Evolutionary conservation across 2,888 invertebrate species (phyloP).

Genomic region (Galeruca laticollis): DNA sequence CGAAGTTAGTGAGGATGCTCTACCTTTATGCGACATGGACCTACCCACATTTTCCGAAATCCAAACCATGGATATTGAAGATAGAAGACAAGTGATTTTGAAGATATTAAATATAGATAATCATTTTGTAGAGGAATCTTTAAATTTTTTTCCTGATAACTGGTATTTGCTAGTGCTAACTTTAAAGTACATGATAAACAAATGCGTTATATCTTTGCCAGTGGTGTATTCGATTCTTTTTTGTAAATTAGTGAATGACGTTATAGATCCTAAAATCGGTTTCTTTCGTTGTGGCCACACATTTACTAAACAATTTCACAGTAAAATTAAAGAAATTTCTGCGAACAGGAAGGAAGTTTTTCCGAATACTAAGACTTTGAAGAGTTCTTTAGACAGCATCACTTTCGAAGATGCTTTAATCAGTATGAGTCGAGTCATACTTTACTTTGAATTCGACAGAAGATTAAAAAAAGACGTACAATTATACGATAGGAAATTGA

Average conservation of each 20-base stretch:
- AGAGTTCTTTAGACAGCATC: conserved; percentile 68
- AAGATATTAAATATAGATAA: conserved; percentile 38
- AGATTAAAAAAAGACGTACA: conserved; percentile 66
- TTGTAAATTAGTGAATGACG: conserved; percentile 71
- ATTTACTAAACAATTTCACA: conserved; percentile 37
- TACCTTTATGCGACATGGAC: conserved; percentile 44
- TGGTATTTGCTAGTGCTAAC: conserved; percentile 73
- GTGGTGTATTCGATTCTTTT: conserved; percentile 73
- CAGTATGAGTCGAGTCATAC: conserved; percentile 70
- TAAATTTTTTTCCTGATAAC: conserved; percentile 69
- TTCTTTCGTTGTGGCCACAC: conserved; percentile 62
- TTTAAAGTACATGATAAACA: conserved; percentile 72
- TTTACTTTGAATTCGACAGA: conserved; percentile 71
- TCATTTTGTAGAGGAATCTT: conserved; percentile 15
- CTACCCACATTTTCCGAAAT: conserved; percentile 63
- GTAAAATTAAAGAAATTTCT: not conserved
- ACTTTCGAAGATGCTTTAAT: conserved; percentile 71
- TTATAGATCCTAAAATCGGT: conserved; percentile 72
- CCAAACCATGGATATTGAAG: conserved; percentile 53
- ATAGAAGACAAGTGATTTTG: conserved; percentile 58
- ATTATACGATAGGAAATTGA: conserved; percentile 69
- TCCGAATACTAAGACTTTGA: not conserved
- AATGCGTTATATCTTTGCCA: conserved; percentile 58
- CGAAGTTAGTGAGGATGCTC: conserved; percentile 44
- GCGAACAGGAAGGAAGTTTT: not conserved